Evolutionary conservation across 2,113 vertebrate genomes (phyloP), one percentile per base, ranked within the genome.

Genomic region (Jacana jacana): DNA sequence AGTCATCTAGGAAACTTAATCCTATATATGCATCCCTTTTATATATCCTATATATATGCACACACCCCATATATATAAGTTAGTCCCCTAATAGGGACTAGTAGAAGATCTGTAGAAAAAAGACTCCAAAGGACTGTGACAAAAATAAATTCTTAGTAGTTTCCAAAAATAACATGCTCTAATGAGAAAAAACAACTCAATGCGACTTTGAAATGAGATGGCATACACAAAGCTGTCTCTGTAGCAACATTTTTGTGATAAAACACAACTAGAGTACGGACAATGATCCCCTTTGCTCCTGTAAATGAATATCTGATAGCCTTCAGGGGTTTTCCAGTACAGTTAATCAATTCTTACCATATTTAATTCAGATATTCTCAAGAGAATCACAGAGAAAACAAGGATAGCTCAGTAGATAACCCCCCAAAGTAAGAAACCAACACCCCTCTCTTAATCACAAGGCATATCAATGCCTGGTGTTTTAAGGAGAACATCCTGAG

Each of bases 271-370:
- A 69, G 66, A 75, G 33, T 31, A 54, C 2, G 27, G 79, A 73
- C 89, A 91, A 10, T 24, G 39, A 81, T 70, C 83, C 49, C 72
- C 68, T 79, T 75, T 86, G 57, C 80, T 85, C 49, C 82, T 61
- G 40, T 48, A 78, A 73, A 63, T 35, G 49, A 78, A 2, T 81
- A 75, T 83, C 93, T 91, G 81, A 88, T 55, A 70, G 91, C 75
- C 79, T 78, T 25, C 15, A 91, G 87, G 93, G 55, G 13, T 54
- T 95, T 91, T 60, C 46, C 44, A 44, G 81, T 48, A 52, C 68
- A 86, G 54, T 86, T 93, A 70, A 77, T 91, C 95, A 86, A 92
- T 95, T 90, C 91, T 96, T 93, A 90, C 44, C 68, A 77, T 78
- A 88, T 73, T 95, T 91, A 94, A 89, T 91, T 96, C 75, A 78